These are phyloP conservation scores for Chloroceryle inda DNA, from an alignment of 2,797 vertebrate species.

Conservation along the genomic window DNA sequence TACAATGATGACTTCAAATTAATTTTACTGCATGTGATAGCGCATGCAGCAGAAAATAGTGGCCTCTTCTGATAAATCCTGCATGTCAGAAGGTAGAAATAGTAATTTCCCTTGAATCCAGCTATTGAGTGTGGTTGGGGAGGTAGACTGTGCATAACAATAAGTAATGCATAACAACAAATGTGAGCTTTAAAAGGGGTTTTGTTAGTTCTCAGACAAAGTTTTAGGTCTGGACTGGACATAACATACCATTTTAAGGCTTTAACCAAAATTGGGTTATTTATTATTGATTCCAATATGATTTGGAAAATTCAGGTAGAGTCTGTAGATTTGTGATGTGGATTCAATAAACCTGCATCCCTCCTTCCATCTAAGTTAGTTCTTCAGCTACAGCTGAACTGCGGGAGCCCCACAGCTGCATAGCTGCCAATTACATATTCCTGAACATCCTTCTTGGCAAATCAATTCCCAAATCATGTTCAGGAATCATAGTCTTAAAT, in stretches of 20 bases:
- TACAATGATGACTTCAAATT: background rate
- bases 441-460: background rate
- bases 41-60: background rate
- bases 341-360: background rate
- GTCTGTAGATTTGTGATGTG: background rate
- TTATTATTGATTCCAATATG: background rate
- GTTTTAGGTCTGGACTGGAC: background rate
- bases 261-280: background rate
- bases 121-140: accelerated
- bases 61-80: background rate
- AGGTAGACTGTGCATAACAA: background rate
- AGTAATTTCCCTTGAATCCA: background rate
- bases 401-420: background rate
- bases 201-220: background rate
- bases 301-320: background rate
- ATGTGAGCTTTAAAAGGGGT: background rate
- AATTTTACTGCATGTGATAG: background rate
- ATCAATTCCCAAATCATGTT: conserved; percentile 8
- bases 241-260: background rate
- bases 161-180: accelerated
- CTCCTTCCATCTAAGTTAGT: background rate
- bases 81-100: background rate
- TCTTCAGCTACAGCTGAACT: background rate
- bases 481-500: conserved; percentile 10
- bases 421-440: background rate